These are phyloP conservation scores for Atlantisia rogersi DNA, from an alignment of 2,113 vertebrate genomes.

Conservation along the genomic window DNA sequence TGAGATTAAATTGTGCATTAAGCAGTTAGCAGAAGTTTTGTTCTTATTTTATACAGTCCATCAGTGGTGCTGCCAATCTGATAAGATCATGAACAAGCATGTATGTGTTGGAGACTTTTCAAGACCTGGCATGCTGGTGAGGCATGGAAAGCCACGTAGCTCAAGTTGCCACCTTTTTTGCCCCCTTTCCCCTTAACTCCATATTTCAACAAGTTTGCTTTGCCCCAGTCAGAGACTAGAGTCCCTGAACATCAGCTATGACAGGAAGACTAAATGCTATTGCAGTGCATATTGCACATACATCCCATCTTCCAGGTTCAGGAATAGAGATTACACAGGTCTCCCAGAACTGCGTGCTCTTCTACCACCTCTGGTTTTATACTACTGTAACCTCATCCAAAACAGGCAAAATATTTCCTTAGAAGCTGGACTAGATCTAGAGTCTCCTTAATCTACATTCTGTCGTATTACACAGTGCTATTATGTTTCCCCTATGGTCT, in stretches of 20 bases:
- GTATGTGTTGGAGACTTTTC: neutral
- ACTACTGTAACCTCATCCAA: neutral
- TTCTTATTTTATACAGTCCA: neutral
- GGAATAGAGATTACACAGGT: neutral
- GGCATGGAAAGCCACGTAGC: neutral
- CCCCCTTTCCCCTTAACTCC: fast-evolving
- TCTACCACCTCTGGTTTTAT: neutral
- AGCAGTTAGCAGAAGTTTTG: neutral
- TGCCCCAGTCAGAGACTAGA: neutral
- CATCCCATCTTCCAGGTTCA: neutral
- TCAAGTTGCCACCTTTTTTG: neutral
- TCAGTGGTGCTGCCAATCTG: neutral
- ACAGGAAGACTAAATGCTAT: neutral
- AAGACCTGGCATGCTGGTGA: neutral
- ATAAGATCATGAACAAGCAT: neutral
- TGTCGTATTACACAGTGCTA: neutral
- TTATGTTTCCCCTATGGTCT: neutral
- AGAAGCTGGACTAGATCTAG: neutral
- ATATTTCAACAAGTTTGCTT: neutral
- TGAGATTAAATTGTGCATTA: neutral
- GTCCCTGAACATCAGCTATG: neutral
- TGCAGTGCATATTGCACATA: neutral
- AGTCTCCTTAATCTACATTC: neutral
- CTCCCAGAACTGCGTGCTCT: neutral
- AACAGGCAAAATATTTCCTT: neutral